phyloP scores from a whole-genome alignment of 1,140 invertebrate species.

The Campoletis sonorensis region DNA sequence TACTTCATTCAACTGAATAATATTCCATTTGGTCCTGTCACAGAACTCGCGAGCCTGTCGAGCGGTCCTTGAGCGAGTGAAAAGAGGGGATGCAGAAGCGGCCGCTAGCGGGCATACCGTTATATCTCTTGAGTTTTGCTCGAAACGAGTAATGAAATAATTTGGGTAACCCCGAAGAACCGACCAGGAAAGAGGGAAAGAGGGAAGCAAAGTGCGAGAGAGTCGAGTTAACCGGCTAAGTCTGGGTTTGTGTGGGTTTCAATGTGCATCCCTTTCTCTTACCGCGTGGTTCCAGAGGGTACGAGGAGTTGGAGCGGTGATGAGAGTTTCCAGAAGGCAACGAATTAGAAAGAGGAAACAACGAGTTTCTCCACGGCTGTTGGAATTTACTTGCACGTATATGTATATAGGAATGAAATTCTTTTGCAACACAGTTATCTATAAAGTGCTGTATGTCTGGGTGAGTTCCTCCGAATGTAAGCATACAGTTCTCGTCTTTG shows the following conservation, averaged over 20 bases:
- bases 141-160: constrained; percentile 45
- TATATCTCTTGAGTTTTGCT: constrained; percentile 36
- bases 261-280: constrained; percentile 26
- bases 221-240: constrained; percentile 16
- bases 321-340: constrained; percentile 41
- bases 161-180: constrained; percentile 32
- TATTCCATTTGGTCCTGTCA: constrained; percentile 43
- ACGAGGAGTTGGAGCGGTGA: constrained; percentile 1
- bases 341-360: constrained; percentile 40
- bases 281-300: not conserved
- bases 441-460: not conserved
- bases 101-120: not conserved
- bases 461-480: not conserved
- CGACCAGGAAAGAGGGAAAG: not conserved
- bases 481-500: constrained; percentile 21
- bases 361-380: constrained; percentile 15
- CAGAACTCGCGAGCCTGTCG: constrained; percentile 7
- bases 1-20: constrained; percentile 36
- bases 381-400: not conserved
- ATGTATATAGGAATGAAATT: constrained; percentile 2
- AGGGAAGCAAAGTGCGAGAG: not conserved
- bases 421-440: not conserved
- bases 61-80: not conserved
- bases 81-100: constrained; percentile 6
- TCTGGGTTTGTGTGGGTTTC: constrained; percentile 15